Conservation (phyloP, 1,140 invertebrate genomes). For the Frieseomelitta varia region DNA sequence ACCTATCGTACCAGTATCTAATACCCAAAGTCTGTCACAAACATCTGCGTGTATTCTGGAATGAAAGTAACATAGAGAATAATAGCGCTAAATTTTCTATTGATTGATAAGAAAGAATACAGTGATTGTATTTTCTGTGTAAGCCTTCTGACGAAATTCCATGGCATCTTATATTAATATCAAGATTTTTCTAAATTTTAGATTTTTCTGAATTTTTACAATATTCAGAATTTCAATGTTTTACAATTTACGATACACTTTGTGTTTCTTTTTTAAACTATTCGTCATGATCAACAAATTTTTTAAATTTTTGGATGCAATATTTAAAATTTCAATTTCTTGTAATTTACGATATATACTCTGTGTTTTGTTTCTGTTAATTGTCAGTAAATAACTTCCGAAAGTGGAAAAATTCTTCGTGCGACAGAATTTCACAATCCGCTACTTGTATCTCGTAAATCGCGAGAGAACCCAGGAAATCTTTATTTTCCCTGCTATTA, state of each 20-base stretch:
- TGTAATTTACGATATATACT: too few species aligned
- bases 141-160: neutral
- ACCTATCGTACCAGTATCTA: slow-evolving; percentile 91
- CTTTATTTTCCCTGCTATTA: neutral
- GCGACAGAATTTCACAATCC: neutral
- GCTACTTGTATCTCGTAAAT: neutral
- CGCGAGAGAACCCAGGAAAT: neutral
- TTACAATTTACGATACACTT: too few species aligned
- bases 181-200: neutral
- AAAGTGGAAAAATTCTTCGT: neutral
- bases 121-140: too few species aligned
- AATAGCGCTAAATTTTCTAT: neutral
- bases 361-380: too few species aligned
- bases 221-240: neutral
- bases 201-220: neutral
- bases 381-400: too few species aligned
- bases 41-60: slow-evolving; percentile 85
- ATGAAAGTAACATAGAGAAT: neutral
- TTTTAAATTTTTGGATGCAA: neutral
- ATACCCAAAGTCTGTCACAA: slow-evolving; percentile 90
- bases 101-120: neutral
- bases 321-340: neutral
- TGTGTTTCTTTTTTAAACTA: too few species aligned
- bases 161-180: neutral
- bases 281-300: too few species aligned